A percentile compares a stretch with the other conserved stretches of the same genome.
phyloP scores from a whole-genome alignment of 2,797 vertebrate genomes.

The Carapus acus region DNA sequence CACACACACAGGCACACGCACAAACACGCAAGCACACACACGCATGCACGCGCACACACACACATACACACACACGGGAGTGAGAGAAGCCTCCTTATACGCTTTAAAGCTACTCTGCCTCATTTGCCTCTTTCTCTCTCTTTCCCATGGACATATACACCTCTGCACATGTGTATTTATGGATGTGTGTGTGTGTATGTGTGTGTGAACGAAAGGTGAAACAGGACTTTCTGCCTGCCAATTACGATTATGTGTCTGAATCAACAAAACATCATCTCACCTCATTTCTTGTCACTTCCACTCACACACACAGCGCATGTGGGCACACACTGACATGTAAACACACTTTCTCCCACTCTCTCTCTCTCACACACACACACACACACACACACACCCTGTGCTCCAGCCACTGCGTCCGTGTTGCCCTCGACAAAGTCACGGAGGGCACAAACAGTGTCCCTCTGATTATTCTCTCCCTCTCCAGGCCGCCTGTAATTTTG shows the following conservation, averaged over 20 bases:
- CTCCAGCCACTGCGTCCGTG: background rate
- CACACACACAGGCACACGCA: background rate
- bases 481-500: conserved; percentile 11
- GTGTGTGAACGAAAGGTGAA: too few relatives aligned
- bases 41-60: background rate
- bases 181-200: too few relatives aligned
- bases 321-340: too few relatives aligned
- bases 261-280: background rate
- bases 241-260: too few relatives aligned
- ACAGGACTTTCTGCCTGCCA: too few relatives aligned
- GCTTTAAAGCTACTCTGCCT: too few relatives aligned
- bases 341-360: background rate
- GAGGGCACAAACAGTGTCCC: background rate
- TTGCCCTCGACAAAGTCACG: conserved; percentile 7
- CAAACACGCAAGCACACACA: background rate
- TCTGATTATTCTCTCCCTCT: conserved; percentile 11
- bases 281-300: background rate
- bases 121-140: background rate
- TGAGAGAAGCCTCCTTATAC: too few relatives aligned
- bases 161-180: too few relatives aligned
- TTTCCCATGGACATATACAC: too few relatives aligned
- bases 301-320: too few relatives aligned
- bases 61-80: too few relatives aligned
- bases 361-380: background rate
- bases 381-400: background rate